Base-by-base conservation (phyloP, 2,888 invertebrate genomes). In the Leptopilina drosophilae region DNA sequence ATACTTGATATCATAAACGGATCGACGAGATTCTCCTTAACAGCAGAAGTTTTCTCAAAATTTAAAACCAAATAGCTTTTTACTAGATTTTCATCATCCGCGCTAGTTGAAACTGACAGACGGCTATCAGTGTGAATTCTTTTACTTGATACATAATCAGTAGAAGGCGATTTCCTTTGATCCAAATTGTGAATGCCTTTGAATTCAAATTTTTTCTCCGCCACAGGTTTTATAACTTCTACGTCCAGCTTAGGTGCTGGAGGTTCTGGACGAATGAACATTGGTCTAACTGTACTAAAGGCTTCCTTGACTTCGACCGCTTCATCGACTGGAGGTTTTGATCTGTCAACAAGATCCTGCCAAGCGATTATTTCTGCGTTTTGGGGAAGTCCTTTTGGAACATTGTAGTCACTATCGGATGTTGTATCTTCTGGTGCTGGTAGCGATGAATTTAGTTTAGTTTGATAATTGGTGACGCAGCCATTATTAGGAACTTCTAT, bases 241-340 rank as follows among this genome's bases (percentile, higher is more conserved):
- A 87, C 81, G 56, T 89, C 89, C 5, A 83, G 46, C 40, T 85
- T 87, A 4, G 85, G 86, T 49, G 78, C 62, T 1, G 89, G 89
- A 5, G 89, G 85, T 76, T 90, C 88, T 0, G 90, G 90, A 5
- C 84, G 84, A 49, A 89, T 88, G 5, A 85, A 87, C 12, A 88
- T 40, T 49, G 81, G 78, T 2, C 82, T 83, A 4, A 78, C 9
- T 0, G 77, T 20, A 8, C 20, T 11, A 5, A 49, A 26, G 14
- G 33, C 7, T 0, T 64, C 12, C 9, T 76, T 56, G 0, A n/a
- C 0, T 1, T 82, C 59, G 0, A 9, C 4, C 56, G 73, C 9
- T 1, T 56, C 33, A 2, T 33, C 40, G 53, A 76, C 75, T 9
- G 78, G 82, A 15, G 82, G 65, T 40, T 80, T 87, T 5, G 88